A percentile compares a stretch with the other conserved stretches of the same genome.
These are phyloP conservation scores for Elgaria multicarinata DNA, from an alignment of 2,113 vertebrate species.

Conservation along the genomic window DNA sequence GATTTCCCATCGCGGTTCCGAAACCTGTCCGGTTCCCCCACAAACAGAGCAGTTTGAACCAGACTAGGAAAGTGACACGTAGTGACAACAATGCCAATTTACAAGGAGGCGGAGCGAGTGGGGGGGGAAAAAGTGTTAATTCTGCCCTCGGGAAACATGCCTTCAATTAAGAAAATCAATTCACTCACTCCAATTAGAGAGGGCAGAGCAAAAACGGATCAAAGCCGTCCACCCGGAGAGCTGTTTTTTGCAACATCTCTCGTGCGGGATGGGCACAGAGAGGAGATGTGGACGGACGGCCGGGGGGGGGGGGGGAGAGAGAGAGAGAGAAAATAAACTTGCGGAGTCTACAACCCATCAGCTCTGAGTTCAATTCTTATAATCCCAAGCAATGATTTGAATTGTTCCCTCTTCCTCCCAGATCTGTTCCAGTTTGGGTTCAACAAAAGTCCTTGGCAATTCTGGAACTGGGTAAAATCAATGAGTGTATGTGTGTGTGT, in stretches of 20 bases:
- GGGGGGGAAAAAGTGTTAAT: neutral
- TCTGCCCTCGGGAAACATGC: neutral
- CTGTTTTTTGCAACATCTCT: neutral
- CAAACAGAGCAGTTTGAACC: neutral
- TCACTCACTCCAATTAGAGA: neutral
- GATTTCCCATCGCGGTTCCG: too few species aligned
- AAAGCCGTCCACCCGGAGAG: neutral
- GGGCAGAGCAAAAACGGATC: neutral
- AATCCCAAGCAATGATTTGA: neutral
- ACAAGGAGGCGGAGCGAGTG: neutral
- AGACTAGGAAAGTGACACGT: neutral
- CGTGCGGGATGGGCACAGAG: neutral
- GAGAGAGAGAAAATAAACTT: neutral
- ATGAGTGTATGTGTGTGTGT: too few species aligned
- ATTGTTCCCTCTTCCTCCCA: neutral
- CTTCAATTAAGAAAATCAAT: slow-evolving; percentile 6
- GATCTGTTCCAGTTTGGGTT: too few species aligned
- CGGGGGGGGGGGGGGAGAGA: neutral
- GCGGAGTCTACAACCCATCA: neutral
- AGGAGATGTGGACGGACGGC: neutral
- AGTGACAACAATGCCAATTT: neutral
- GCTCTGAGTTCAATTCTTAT: neutral
- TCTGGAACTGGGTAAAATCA: too few species aligned
- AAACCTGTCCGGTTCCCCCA: neutral
- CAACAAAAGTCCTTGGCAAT: too few species aligned